Percentiles rank a stretch among this genome's conserved stretches.
phyloP scores from a whole-genome alignment of 2,888 invertebrate genomes.

The Thyatira batis region DNA sequence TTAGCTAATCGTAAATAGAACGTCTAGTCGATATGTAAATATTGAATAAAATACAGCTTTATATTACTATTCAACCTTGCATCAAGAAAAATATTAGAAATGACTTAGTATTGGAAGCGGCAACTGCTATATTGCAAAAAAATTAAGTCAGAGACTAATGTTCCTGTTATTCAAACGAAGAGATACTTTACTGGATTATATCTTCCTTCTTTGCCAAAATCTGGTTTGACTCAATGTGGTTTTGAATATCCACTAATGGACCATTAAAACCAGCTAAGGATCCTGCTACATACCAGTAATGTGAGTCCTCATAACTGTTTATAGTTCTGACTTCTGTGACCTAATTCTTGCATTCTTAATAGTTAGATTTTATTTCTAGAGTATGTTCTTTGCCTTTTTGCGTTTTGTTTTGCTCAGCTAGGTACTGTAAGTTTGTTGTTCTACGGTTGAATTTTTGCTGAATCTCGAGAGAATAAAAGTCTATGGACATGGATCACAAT shows the following conservation, averaged over 20 bases:
- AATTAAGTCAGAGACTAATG: background rate
- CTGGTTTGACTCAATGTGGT: background rate
- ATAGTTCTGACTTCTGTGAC: background rate
- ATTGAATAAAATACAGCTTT: no score
- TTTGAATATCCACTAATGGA: background rate
- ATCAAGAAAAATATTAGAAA: background rate
- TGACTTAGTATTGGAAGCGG: background rate
- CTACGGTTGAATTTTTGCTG: no score
- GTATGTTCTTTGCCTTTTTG: conserved; percentile 15
- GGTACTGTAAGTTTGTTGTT: conserved; percentile 10
- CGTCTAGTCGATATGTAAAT: no score
- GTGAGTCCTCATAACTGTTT: background rate
- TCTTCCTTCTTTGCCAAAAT: background rate
- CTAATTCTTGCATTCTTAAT: background rate
- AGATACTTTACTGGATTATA: background rate
- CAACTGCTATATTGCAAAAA: background rate
- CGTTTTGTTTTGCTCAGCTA: conserved; percentile 29
- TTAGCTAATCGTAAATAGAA: background rate
- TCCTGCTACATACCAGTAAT: background rate
- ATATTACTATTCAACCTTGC: background rate
- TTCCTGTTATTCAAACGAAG: background rate
- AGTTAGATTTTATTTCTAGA: background rate
- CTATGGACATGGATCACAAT: background rate
- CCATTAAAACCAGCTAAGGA: background rate
- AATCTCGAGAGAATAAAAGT: background rate